Base-by-base conservation (phyloP, 2,113 vertebrate species). In the Lucifuga dentata region DNA sequence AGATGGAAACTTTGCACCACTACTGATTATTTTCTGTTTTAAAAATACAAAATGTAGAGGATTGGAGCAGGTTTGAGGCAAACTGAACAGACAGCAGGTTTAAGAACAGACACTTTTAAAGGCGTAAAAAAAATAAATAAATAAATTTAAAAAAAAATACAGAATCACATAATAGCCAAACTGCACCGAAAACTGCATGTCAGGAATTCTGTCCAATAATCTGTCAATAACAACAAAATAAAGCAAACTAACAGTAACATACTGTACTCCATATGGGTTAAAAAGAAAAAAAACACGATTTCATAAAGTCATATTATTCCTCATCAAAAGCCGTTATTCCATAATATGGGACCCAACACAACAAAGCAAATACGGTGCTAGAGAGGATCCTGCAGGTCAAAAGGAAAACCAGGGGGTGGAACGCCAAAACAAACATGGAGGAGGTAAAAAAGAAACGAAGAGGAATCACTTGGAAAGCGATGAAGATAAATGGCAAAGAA, bases 341-440 rank as follows among this genome's bases (percentile, higher is more conserved):
- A 13, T 56, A 71, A 58, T 32, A 29, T 29, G 3, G 3, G 26
- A 71, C 43, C 39, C 36, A 40, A 45, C 65, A 43, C 43, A 58
- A 49, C 58, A 55, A 68, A 38, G 48, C 52, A 56, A 65, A 52
- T 33, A 24, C 11, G 36, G 21, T 32, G 48, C 36, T 73, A 40
- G 62, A 69, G 21, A n/a, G 49, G 13, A 48, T 50, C 40, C 52
- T 2, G 2, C 11, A 59, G 45, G 58, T 33, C 66, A 29, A 56
- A 61, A 48, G 41, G 13, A 66, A 67, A 73, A 69, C 9, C 23
- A 13, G 24, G 35, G n/a, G 1, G 41, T 29, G n/a, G 56, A 21
- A 53, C 58, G 64, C 81, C 81, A 81, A 76, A 23, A 23, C 72
- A 81, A 83, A 83, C 64, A 67, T 17, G 21, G 26, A 55, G 55